Percentiles rank a stretch among this genome's conserved stretches.
Evolutionary conservation across 2,888 invertebrate genomes (phyloP).

Genomic region (Liodrosophila aerea): DNA sequence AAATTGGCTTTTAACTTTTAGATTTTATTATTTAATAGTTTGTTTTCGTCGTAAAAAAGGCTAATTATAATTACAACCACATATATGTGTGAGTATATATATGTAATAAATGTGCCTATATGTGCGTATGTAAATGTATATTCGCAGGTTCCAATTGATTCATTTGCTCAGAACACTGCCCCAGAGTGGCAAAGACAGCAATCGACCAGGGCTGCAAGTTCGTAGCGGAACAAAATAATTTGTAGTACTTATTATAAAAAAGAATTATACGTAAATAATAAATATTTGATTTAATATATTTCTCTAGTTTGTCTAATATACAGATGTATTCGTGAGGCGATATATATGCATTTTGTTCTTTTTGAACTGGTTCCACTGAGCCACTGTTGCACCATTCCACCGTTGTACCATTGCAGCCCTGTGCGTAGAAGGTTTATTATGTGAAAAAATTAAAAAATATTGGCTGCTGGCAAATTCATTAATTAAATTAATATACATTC

Average conservation of each 20-base stretch:
- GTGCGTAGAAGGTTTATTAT: conserved; percentile 56
- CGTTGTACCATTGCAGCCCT: conserved; percentile 46
- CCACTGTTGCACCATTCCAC: conserved; percentile 18
- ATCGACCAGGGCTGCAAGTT: conserved; percentile 42
- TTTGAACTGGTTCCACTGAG: conserved; percentile 40
- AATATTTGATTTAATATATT: no score
- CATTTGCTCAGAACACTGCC: conserved; percentile 35
- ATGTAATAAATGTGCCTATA: conserved; percentile 11
- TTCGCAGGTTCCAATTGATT: conserved; percentile 42
- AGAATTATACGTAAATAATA: no score
- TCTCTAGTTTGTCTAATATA: no score
- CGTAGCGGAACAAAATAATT: no score
- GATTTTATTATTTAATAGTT: conserved; percentile 64
- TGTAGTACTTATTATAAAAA: no score
- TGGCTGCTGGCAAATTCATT: conserved; percentile 58
- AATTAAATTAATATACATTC: conserved; percentile 53
- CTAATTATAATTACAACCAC: conserved; percentile 66
- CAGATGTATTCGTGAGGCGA: no score
- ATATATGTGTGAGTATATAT: conserved; percentile 23
- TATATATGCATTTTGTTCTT: no score
- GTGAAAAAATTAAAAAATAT: conserved; percentile 56
- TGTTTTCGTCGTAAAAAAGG: conserved; percentile 72
- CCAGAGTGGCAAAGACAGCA: conserved; percentile 20
- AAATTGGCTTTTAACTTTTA: conserved; percentile 48
- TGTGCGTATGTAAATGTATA: conserved; percentile 27